Evolutionary conservation across 2,113 vertebrate species (phyloP).

Genomic region (Muntiacus reevesi): DNA sequence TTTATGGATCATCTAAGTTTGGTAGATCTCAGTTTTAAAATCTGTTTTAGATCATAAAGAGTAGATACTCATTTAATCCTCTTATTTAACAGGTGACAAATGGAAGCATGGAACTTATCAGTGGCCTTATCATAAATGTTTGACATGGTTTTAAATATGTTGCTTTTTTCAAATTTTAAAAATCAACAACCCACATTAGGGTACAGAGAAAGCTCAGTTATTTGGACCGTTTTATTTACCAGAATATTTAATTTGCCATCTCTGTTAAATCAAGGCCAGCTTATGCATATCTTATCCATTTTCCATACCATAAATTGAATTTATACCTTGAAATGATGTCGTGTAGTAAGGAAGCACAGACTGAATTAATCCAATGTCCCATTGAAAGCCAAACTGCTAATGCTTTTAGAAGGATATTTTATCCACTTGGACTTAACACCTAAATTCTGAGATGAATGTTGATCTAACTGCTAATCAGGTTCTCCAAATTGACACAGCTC

Average conservation of each 20-base stretch:
- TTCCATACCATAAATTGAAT: slow-evolving; percentile 4
- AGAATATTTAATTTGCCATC: neutral
- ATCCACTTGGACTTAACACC: neutral
- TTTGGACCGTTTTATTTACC: neutral
- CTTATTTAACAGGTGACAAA: neutral
- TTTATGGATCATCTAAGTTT: neutral
- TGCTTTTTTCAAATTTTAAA: neutral
- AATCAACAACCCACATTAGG: neutral
- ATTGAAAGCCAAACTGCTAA: slow-evolving; percentile 32
- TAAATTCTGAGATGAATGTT: slow-evolving; percentile 38
- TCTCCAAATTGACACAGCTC: neutral
- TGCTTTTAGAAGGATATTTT: neutral
- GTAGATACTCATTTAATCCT: neutral
- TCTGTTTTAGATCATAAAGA: neutral
- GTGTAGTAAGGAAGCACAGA: neutral
- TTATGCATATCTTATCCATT: slow-evolving; percentile 7
- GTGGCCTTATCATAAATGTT: neutral
- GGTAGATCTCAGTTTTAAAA: neutral
- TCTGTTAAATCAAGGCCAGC: neutral
- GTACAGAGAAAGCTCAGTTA: neutral
- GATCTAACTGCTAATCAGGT: slow-evolving; percentile 19
- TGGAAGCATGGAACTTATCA: neutral
- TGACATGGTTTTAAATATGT: neutral
- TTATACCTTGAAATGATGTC: slow-evolving; percentile 1
- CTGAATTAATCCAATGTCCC: neutral